Percentiles rank a stretch among this genome's conserved stretches.
Evolutionary conservation across 1,140 invertebrate genomes (phyloP).

Genomic region (Drosophila nigrodunni): DNA sequence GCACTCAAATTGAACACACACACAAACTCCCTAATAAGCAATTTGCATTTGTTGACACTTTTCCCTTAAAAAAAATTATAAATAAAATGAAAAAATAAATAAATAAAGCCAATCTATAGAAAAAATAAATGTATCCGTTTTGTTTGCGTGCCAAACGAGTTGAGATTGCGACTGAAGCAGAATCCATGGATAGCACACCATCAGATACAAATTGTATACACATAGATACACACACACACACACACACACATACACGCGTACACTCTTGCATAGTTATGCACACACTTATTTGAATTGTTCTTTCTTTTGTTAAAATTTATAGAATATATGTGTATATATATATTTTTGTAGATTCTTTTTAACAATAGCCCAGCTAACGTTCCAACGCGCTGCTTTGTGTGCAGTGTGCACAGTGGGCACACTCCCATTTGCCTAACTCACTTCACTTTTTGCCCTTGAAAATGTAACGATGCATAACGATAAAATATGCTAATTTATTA

Average conservation of each 20-base stretch:
- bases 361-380: slow-evolving; percentile 39
- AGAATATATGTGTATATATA: slow-evolving; percentile 3
- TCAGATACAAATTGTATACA: slow-evolving; percentile 25
- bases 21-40: slow-evolving; percentile 24
- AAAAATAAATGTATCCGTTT: slow-evolving; percentile 23
- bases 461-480: slow-evolving; percentile 30
- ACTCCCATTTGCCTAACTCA: slow-evolving; percentile 2
- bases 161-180: slow-evolving; percentile 52
- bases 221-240: slow-evolving; percentile 23
- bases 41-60: slow-evolving; percentile 44
- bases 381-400: slow-evolving; percentile 46
- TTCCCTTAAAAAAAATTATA: not conserved
- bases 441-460: slow-evolving; percentile 13
- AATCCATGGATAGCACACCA: slow-evolving; percentile 32
- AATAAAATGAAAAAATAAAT: not conserved
- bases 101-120: not conserved
- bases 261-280: slow-evolving; percentile 2
- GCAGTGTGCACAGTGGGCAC: slow-evolving; percentile 50
- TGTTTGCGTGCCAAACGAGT: slow-evolving; percentile 63
- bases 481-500: slow-evolving; percentile 21
- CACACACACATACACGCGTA: slow-evolving; percentile 25
- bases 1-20: slow-evolving; percentile 38
- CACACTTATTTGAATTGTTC: slow-evolving; percentile 61
- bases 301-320: slow-evolving; percentile 65
- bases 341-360: slow-evolving; percentile 4